These are phyloP conservation scores for Bhutanitis thaidina DNA, from an alignment of 2,888 invertebrate genomes.

Conservation along the genomic window DNA sequence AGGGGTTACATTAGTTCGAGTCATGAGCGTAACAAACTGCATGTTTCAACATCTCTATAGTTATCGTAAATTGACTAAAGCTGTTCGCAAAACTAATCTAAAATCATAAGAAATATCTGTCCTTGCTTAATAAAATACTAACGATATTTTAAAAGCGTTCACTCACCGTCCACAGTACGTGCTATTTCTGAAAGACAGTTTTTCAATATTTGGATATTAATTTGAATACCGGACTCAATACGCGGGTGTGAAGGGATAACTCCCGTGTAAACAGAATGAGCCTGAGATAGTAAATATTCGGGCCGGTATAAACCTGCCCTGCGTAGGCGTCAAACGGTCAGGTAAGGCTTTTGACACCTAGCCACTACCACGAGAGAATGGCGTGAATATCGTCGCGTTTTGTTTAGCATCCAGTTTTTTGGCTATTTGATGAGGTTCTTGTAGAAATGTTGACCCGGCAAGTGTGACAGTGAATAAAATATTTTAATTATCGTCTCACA, in stretches of 20 bases:
- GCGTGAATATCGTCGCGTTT: conserved; percentile 70
- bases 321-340: conserved; percentile 68
- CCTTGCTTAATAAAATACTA: too few relatives aligned
- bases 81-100: too few relatives aligned
- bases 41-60: conserved; percentile 2
- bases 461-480: conserved; percentile 47
- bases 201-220: conserved; percentile 57
- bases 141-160: too few relatives aligned
- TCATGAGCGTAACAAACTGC: conserved; percentile 44
- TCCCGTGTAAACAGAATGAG: conserved; percentile 66
- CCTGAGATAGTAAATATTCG: conserved; percentile 63
- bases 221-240: conserved; percentile 63
- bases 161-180: conserved; percentile 28
- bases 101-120: too few relatives aligned
- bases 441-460: conserved; percentile 37
- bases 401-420: conserved; percentile 67
- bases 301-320: conserved; percentile 40
- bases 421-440: conserved; percentile 50
- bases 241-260: conserved; percentile 73
- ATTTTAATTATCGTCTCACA: conserved; percentile 28
- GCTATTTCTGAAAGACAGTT: conserved; percentile 50
- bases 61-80: not conserved
- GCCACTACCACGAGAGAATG: conserved; percentile 47
- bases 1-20: conserved; percentile 57
- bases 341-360: conserved; percentile 80